Conservation (phyloP, 2,797 vertebrate species). For the Hoplostethus atlanticus region DNA sequence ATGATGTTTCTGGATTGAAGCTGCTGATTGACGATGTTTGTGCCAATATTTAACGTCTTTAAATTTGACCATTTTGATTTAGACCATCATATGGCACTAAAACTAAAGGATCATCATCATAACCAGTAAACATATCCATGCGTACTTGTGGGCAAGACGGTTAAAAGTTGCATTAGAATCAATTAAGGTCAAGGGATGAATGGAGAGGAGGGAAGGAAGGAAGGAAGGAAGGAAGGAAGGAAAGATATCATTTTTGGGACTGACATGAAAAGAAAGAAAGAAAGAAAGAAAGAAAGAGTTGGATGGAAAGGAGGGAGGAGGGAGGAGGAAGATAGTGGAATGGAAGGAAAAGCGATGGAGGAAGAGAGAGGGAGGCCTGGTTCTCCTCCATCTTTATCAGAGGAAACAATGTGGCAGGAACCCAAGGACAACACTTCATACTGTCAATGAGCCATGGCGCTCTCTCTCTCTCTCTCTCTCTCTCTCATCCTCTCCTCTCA, state of each 20-base stretch:
- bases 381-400: slow-evolving; percentile 58
- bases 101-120: no score
- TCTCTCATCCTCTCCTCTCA: slow-evolving; percentile 3
- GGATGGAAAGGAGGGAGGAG: background rate
- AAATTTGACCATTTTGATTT: no score
- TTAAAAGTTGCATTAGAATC: no score
- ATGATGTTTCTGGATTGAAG: no score
- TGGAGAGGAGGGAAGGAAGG: no score
- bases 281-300: slow-evolving; percentile 13
- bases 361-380: slow-evolving; percentile 32
- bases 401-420: slow-evolving; percentile 45
- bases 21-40: no score
- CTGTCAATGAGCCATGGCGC: slow-evolving; percentile 36
- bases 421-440: slow-evolving; percentile 36
- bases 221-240: no score
- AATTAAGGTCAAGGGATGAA: no score
- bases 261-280: slow-evolving; percentile 19
- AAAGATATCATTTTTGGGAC: slow-evolving; percentile 5
- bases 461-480: slow-evolving; percentile 6
- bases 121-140: no score
- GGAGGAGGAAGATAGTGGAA: slow-evolving; percentile 16
- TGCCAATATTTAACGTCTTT: no score
- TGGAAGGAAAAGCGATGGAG: slow-evolving; percentile 7
- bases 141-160: no score
- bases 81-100: no score